These are phyloP conservation scores for Steinernema feltiae DNA, from an alignment of 1,140 invertebrate genomes.

Conservation along the genomic window DNA sequence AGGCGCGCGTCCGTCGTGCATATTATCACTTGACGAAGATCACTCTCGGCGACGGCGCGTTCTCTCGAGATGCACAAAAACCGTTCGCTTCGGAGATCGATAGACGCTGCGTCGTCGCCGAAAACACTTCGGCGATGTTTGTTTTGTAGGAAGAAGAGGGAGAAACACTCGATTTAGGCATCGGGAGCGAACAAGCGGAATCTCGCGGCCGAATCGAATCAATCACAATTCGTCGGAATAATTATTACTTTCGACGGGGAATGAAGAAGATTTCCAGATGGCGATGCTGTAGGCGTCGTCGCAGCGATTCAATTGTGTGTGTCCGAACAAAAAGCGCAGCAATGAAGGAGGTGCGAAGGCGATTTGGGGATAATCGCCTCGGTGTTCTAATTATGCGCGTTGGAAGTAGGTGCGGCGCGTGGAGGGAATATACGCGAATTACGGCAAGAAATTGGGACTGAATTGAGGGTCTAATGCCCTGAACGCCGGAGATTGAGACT, in stretches of 20 bases:
- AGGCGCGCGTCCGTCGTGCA: neutral
- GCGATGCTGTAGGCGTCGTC: neutral
- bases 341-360: slow-evolving; percentile 1
- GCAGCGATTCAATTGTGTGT: no score
- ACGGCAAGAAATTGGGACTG: no score
- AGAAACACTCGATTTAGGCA: no score
- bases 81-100: no score
- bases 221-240: neutral
- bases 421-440: neutral
- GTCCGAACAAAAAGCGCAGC: neutral
- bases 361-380: neutral
- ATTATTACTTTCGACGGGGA: neutral
- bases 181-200: neutral
- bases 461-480: no score
- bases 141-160: no score
- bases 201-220: neutral
- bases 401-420: neutral
- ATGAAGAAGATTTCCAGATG: neutral
- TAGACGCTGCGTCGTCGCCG: no score
- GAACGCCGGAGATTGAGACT: no score
- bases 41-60: no score
- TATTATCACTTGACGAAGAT: no score
- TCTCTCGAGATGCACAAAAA: no score
- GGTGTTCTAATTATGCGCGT: neutral
- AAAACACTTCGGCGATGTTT: no score